Conservation (phyloP, 30 jellyfish, hydroid and myxozoan genomes). For the Chironex yamaguchii region DNA sequence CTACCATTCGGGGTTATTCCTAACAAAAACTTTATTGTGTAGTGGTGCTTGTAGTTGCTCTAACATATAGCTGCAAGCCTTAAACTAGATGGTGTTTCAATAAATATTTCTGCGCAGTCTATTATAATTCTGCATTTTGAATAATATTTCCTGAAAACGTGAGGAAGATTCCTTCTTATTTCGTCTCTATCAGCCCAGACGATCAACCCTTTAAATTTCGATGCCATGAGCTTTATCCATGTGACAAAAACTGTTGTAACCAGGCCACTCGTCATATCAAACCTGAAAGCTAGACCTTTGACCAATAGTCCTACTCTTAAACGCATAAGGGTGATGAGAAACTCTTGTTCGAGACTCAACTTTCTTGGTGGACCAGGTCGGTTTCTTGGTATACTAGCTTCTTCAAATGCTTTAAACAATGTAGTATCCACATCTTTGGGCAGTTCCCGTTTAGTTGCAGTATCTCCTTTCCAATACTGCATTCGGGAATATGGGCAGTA, state of each 20-base stretch:
- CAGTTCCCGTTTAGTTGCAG: not conserved
- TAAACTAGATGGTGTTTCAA: constrained; percentile 58
- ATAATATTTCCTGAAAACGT: not conserved
- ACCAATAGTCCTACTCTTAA: not conserved
- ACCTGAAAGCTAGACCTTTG: not conserved
- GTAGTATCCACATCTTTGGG: too few species aligned
- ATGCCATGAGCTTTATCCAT: not conserved
- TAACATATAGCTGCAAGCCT: constrained; percentile 35
- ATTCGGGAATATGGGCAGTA: constrained; percentile 2
- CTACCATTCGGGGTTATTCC: constrained; percentile 75
- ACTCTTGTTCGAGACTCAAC: constrained; percentile 27
- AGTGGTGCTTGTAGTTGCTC: constrained; percentile 39
- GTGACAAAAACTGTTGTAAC: not conserved
- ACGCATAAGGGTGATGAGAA: constrained; percentile 9
- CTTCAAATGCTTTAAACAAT: not conserved
- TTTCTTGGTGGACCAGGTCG: constrained; percentile 8
- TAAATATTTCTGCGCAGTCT: constrained; percentile 8
- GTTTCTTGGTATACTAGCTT: not conserved
- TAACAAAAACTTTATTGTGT: constrained; percentile 12
- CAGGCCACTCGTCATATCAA: not conserved
- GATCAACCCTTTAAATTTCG: not conserved
- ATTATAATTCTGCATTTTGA: not conserved
- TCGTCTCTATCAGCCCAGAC: not conserved
- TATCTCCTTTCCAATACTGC: constrained; percentile 21
- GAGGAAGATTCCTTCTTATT: not conserved